Evolutionary conservation across 2,797 vertebrate species (phyloP).

Genomic region (Sebastes steindachneri): DNA sequence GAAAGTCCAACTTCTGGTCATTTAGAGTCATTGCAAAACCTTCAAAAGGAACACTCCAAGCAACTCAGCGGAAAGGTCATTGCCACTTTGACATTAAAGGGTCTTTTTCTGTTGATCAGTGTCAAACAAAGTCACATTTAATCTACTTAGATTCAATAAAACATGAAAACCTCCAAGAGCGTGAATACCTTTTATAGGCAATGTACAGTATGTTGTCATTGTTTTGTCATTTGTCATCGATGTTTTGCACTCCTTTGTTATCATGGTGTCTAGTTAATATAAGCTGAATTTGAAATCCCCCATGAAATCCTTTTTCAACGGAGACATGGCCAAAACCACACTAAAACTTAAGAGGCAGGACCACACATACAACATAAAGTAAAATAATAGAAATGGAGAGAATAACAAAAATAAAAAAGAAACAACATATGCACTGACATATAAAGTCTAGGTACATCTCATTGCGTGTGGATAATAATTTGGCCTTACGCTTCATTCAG

Average conservation of each 20-base stretch:
- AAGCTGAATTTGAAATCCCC: not conserved
- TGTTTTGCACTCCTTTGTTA: not conserved
- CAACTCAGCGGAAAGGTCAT: not conserved
- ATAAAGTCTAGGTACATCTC: not conserved
- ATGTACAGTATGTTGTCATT: not conserved
- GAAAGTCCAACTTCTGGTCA: not conserved
- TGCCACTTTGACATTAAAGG: not conserved
- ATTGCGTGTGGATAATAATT: slow-evolving; percentile 17
- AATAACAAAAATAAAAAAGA: not conserved
- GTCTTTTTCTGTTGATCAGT: not conserved
- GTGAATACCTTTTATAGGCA: not conserved
- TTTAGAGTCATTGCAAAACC: not conserved
- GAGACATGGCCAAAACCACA: not conserved
- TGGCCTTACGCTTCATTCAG: slow-evolving; percentile 33
- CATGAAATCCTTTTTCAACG: not conserved
- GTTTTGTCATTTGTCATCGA: not conserved
- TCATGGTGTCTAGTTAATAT: not conserved
- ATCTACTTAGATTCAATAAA: not conserved
- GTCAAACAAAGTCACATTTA: not conserved
- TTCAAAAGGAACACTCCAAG: not conserved
- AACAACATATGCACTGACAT: not conserved
- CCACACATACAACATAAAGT: not conserved
- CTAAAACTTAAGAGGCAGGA: not conserved
- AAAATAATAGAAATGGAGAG: not conserved
- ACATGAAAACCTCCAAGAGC: not conserved